Evolutionary conservation across 2,888 invertebrate species (phyloP).

Genomic region (Chelonus formosanus): DNA sequence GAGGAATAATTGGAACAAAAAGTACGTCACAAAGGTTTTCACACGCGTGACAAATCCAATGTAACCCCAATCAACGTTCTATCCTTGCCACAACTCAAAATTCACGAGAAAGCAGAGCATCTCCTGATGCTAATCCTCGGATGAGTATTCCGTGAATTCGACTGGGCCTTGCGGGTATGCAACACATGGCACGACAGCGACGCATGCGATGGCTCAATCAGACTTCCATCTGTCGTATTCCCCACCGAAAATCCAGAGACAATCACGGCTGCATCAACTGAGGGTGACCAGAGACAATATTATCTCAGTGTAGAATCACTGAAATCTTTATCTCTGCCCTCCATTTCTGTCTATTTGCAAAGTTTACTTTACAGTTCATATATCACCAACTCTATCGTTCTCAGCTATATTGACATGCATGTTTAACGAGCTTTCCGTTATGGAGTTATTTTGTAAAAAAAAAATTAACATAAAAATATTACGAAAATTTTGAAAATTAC

Average conservation of each 20-base stretch:
- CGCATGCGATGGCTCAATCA: conserved; percentile 44
- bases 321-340: conserved; percentile 20
- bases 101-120: background rate
- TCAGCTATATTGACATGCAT: background rate
- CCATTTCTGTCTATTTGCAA: conserved; percentile 9
- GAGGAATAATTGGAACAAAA: conserved; percentile 27
- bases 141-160: conserved; percentile 21
- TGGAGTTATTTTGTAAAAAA: too few species aligned
- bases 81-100: background rate
- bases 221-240: conserved; percentile 43
- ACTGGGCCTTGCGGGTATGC: conserved; percentile 24
- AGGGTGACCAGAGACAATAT: conserved; percentile 23
- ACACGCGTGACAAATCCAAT: conserved; percentile 29
- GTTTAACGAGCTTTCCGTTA: background rate
- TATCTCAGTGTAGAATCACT: conserved; percentile 38
- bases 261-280: conserved; percentile 18
- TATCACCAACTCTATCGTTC: conserved; percentile 29
- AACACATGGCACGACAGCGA: conserved; percentile 34
- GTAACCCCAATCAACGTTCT: conserved; percentile 23
- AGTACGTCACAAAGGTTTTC: conserved; percentile 20
- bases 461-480: too few species aligned
- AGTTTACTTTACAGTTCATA: conserved; percentile 41
- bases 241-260: conserved; percentile 18
- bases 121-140: conserved; percentile 5
- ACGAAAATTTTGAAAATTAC: too few species aligned